Evolutionary conservation across 2,888 invertebrate genomes (phyloP).

Genomic region (Andrena fulva): DNA sequence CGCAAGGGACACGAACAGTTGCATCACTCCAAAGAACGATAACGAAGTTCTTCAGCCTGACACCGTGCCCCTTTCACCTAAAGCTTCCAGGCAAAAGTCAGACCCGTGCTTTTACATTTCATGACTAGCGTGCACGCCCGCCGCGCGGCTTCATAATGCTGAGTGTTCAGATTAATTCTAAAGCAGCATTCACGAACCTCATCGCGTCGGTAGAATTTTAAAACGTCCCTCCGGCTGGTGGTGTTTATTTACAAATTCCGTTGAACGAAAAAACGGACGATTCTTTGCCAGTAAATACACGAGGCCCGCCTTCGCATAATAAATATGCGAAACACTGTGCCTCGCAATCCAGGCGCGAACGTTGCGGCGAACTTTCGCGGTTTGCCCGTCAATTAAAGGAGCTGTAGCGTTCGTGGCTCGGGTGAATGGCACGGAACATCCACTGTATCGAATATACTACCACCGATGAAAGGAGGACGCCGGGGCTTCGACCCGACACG

Average conservation of each 20-base stretch:
- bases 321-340: not conserved
- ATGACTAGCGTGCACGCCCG: too few relatives aligned
- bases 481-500: constrained; percentile 40
- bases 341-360: not conserved
- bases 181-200: too few relatives aligned
- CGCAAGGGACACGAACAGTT: not conserved
- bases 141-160: too few relatives aligned
- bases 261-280: not conserved
- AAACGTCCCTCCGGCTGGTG: not conserved
- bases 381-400: constrained; percentile 17
- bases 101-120: too few relatives aligned
- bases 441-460: constrained; percentile 40
- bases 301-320: not conserved
- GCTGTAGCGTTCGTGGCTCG: constrained; percentile 21
- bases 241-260: not conserved
- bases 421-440: constrained; percentile 44
- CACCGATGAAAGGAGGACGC: constrained; percentile 28
- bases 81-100: too few relatives aligned
- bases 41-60: not conserved
- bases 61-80: not conserved
- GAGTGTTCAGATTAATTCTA: too few relatives aligned
- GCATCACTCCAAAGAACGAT: not conserved
- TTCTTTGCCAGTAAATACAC: not conserved
- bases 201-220: too few relatives aligned
- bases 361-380: constrained; percentile 8